Percentiles rank a stretch among this genome's conserved stretches.
Conservation (phyloP, 1,140 invertebrate species). For the Aporrectodea caliginosa region DNA sequence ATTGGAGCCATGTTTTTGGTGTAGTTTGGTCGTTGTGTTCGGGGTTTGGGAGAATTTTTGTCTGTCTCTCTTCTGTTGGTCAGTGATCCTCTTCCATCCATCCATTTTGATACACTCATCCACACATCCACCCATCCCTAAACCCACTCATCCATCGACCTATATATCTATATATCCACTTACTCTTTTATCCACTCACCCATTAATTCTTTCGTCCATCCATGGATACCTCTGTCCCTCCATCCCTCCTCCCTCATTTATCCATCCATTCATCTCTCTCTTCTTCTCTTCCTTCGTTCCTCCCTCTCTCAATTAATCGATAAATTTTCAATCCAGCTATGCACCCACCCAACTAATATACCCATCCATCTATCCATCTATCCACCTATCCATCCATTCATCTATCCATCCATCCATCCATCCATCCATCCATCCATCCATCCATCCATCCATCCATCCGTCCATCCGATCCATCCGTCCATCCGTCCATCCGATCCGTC, state of each 20-base stretch:
- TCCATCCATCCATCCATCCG: neutral
- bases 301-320: neutral
- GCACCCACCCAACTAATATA: neutral
- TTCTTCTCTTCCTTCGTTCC: neutral
- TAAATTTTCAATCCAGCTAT: neutral
- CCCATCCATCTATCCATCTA: neutral
- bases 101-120: too few species aligned
- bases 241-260: neutral
- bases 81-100: too few species aligned
- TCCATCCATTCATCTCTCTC: neutral
- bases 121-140: too few species aligned
- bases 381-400: neutral
- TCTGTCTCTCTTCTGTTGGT: too few species aligned
- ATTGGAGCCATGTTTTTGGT: too few species aligned
- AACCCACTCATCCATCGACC: too few species aligned
- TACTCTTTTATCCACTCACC: too few species aligned
- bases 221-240: neutral
- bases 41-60: too few species aligned
- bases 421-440: neutral
- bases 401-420: neutral
- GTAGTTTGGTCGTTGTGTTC: too few species aligned
- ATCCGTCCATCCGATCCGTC: neutral
- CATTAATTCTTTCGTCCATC: too few species aligned
- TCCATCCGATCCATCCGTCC: neutral
- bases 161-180: too few species aligned